These are phyloP conservation scores for Cerastoderma edule DNA, from an alignment of 2,888 invertebrate species.

Conservation along the genomic window DNA sequence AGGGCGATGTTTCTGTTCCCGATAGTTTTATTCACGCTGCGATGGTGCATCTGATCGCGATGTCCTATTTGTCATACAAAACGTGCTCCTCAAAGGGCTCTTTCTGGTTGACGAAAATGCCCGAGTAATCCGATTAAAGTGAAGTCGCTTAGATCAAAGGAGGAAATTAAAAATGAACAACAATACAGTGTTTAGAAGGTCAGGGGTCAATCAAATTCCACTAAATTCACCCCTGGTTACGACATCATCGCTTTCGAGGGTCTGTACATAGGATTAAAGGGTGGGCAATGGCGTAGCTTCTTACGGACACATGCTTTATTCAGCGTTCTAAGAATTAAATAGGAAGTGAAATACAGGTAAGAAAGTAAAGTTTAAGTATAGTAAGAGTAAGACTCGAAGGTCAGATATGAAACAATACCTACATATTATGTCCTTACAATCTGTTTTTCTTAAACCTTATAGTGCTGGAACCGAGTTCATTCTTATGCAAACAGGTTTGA, in stretches of 20 bases:
- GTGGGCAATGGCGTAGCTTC: too few relatives aligned
- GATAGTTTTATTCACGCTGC: constrained; percentile 41
- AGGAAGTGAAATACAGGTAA: too few relatives aligned
- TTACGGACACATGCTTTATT: too few relatives aligned
- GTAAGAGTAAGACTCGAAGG: too few relatives aligned
- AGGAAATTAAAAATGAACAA: constrained; percentile 55
- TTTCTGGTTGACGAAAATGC: constrained; percentile 24
- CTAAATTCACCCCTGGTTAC: constrained; percentile 57
- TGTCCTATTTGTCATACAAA: constrained; percentile 24
- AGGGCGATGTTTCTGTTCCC: constrained; percentile 20
- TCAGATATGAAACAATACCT: too few relatives aligned
- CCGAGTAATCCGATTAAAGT: constrained; percentile 28
- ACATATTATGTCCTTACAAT: too few relatives aligned
- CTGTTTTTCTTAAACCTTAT: too few relatives aligned
- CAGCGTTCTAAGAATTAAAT: too few relatives aligned
- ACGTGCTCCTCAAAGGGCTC: constrained; percentile 21
- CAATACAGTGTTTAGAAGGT: constrained; percentile 60
- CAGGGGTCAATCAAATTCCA: constrained; percentile 64
- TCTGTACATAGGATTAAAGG: constrained; percentile 20
- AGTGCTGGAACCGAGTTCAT: too few relatives aligned
- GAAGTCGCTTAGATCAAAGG: constrained; percentile 51
- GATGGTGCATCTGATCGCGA: constrained; percentile 10
- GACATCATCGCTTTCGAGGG: constrained; percentile 35
- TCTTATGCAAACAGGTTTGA: too few relatives aligned
- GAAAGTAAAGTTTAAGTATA: too few relatives aligned